These are phyloP conservation scores for Drosophila dives DNA, from an alignment of 2,888 invertebrate species.

Conservation along the genomic window DNA sequence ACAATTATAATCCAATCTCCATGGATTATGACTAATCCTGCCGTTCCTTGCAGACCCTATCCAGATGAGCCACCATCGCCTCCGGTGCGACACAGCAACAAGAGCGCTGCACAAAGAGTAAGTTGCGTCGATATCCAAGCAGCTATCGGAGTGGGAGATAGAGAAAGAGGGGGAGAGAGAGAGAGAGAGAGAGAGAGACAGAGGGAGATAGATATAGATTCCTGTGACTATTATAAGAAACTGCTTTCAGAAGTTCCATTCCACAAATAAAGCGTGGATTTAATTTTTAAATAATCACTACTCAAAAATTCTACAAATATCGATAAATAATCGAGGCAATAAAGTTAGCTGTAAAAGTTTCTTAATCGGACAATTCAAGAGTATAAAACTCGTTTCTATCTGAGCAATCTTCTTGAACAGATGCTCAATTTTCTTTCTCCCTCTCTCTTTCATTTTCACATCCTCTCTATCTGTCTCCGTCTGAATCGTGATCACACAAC, in stretches of 20 bases:
- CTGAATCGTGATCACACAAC: neutral
- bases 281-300: too few species aligned
- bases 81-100: slow-evolving; percentile 63
- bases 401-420: neutral
- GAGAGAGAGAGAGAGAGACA: neutral
- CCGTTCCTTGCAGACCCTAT: slow-evolving; percentile 83
- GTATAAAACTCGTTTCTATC: neutral
- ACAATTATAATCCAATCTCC: neutral
- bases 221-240: neutral
- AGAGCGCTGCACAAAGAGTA: slow-evolving; percentile 59
- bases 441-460: neutral
- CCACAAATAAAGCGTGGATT: too few species aligned
- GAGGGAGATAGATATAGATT: neutral
- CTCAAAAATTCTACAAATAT: neutral
- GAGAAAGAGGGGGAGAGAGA: neutral
- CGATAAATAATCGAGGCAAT: neutral
- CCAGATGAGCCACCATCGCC: slow-evolving; percentile 79
- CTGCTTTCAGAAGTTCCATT: neutral
- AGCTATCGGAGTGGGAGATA: neutral
- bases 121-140: slow-evolving; percentile 17
- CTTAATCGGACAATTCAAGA: neutral
- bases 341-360: too few species aligned
- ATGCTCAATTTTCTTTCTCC: neutral
- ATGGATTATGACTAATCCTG: neutral
- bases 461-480: too few species aligned